A percentile compares a stretch with the other conserved stretches of the same genome.
phyloP scores from a whole-genome alignment of 2,888 invertebrate genomes.

The Xestia c-nigrum region DNA sequence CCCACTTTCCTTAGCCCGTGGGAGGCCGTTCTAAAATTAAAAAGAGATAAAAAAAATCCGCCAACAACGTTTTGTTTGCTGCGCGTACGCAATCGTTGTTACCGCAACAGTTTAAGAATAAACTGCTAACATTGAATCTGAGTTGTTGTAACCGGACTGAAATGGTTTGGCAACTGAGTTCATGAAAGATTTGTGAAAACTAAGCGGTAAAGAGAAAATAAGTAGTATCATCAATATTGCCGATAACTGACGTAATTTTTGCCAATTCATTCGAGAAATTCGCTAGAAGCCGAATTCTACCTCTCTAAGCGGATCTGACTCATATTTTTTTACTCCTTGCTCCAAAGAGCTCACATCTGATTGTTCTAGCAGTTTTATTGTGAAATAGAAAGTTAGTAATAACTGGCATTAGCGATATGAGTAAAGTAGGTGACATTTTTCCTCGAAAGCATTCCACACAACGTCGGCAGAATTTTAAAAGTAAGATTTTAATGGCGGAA shows the following conservation, averaged over 20 bases:
- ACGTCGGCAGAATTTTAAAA: conserved; percentile 59
- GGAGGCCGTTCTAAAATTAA: conserved; percentile 88
- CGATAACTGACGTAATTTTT: conserved; percentile 32
- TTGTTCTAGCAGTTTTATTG: conserved; percentile 56
- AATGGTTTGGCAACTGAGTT: conserved; percentile 54
- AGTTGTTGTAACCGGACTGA: conserved; percentile 65
- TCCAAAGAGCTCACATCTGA: conserved; percentile 46
- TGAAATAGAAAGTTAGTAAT: conserved; percentile 71
- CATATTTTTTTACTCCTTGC: conserved; percentile 27
- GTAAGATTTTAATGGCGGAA: conserved; percentile 63
- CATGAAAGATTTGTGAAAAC: conserved; percentile 52
- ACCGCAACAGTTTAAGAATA: conserved; percentile 82
- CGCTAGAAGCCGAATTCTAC: background rate
- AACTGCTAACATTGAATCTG: conserved; percentile 73
- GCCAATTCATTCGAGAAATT: conserved; percentile 14
- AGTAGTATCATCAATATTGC: conserved; percentile 11
- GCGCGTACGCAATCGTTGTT: conserved; percentile 80
- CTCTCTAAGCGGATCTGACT: conserved; percentile 32
- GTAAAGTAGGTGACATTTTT: conserved; percentile 60
- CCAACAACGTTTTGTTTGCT: conserved; percentile 78
- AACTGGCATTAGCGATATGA: conserved; percentile 61
- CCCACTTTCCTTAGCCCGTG: conserved; percentile 86
- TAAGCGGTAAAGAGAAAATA: conserved; percentile 18
- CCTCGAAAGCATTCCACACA: conserved; percentile 65
- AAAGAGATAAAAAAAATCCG: conserved; percentile 79